Evolutionary conservation across 2,797 vertebrate species (phyloP).

Genomic region (Astyanax mexicanus): DNA sequence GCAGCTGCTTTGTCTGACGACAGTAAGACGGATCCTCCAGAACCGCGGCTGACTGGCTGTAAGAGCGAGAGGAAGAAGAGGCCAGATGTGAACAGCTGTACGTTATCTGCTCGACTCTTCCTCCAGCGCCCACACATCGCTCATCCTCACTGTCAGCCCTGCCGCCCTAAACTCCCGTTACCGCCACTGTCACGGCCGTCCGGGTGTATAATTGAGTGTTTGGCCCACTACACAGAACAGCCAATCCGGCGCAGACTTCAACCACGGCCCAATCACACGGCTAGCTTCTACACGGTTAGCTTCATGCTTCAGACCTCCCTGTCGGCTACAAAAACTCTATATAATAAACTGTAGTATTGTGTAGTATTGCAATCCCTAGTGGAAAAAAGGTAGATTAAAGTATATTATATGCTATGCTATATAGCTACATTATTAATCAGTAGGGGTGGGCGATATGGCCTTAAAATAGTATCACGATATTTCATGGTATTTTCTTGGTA

Average conservation of each 20-base stretch:
- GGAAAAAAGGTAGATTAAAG: no score
- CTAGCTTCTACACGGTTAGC: constrained; percentile 34
- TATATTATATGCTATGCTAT: no score
- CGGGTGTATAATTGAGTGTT: constrained; percentile 60
- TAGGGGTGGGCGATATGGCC: no score
- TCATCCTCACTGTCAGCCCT: constrained; percentile 51
- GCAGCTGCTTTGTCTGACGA: constrained; percentile 45
- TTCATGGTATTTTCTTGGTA: no score
- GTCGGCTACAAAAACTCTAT: no score
- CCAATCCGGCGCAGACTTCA: constrained; percentile 37
- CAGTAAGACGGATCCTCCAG: constrained; percentile 49
- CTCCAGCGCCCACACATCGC: constrained; percentile 27
- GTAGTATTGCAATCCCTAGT: no score
- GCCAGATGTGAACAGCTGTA: constrained; percentile 51
- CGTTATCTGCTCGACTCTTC: constrained; percentile 41
- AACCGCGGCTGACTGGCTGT: constrained; percentile 39
- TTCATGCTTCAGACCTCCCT: constrained; percentile 25
- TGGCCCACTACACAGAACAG: constrained; percentile 56
- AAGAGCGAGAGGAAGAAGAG: constrained; percentile 30
- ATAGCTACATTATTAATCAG: no score
- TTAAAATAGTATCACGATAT: no score
- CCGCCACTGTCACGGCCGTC: constrained; percentile 47
- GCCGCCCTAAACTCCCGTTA: constrained; percentile 45
- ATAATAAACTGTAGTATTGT: no score
- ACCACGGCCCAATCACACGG: constrained; percentile 30